These are phyloP conservation scores for Nomada fucata DNA, from an alignment of 2,888 invertebrate genomes.

Conservation along the genomic window DNA sequence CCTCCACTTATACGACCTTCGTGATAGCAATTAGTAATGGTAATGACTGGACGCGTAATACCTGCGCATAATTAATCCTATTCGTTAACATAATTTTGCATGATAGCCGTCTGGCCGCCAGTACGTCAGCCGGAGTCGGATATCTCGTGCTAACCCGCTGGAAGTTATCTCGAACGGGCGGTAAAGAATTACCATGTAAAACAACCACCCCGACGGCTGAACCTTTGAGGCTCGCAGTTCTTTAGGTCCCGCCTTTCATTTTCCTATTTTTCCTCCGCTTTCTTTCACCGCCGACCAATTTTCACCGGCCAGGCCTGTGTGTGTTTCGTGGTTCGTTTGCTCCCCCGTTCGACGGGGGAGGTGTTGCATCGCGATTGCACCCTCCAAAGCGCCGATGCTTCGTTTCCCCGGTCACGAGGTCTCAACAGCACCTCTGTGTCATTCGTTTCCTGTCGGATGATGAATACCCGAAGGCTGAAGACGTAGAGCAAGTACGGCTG, in stretches of 20 bases:
- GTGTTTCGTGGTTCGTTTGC: slow-evolving; percentile 45
- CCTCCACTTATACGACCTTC: slow-evolving; percentile 40
- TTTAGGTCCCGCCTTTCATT: slow-evolving; percentile 52
- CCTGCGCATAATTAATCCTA: slow-evolving; percentile 54
- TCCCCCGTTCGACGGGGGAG: slow-evolving; percentile 25
- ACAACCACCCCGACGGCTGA: slow-evolving; percentile 20
- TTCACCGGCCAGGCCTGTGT: slow-evolving; percentile 33
- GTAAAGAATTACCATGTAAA: slow-evolving; percentile 68
- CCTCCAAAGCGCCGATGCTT: not conserved
- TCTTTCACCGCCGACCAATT: slow-evolving; percentile 58
- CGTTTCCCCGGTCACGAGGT: not conserved
- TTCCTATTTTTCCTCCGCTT: slow-evolving; percentile 23
- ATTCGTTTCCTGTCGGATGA: not conserved
- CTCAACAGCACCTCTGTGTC: not conserved
- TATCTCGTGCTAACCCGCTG: slow-evolving; percentile 42
- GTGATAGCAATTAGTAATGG: slow-evolving; percentile 49
- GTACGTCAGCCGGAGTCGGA: slow-evolving; percentile 49
- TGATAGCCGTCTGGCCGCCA: slow-evolving; percentile 43
- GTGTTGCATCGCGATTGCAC: slow-evolving; percentile 45
- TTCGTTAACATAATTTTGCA: slow-evolving; percentile 60
- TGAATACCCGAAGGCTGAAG: not conserved
- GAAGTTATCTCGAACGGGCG: slow-evolving; percentile 56
- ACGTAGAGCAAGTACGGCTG: not conserved
- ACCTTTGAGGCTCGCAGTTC: slow-evolving; percentile 54
- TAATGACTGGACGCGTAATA: slow-evolving; percentile 49